phyloP scores from a whole-genome alignment of 2,888 invertebrate genomes.

The Lasioglossum marginatum region DNA sequence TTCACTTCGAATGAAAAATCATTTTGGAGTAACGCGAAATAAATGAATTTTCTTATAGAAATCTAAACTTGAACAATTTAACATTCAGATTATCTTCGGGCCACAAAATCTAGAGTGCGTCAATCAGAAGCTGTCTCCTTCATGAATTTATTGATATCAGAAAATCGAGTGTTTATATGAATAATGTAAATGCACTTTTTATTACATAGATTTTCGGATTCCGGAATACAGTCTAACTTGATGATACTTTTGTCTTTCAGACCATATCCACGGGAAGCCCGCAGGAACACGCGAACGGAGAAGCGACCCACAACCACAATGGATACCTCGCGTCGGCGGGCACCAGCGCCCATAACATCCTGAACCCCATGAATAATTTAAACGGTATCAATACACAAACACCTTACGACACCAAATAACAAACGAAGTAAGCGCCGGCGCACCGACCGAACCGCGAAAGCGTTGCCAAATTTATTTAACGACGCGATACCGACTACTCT shows the following conservation, averaged over 20 bases:
- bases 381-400: conserved; percentile 82
- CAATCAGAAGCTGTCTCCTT: too few species aligned
- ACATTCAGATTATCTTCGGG: too few species aligned
- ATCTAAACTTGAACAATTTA: too few species aligned
- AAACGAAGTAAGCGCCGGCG: conserved; percentile 78
- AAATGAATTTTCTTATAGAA: too few species aligned
- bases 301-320: conserved; percentile 81
- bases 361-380: conserved; percentile 82
- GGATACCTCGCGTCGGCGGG: conserved; percentile 81
- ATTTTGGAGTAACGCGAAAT: too few species aligned
- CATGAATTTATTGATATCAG: too few species aligned
- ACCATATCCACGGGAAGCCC: conserved; percentile 74
- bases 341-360: conserved; percentile 79
- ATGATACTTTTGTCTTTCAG: conserved; percentile 71
- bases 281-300: conserved; percentile 81
- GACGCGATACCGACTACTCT: conserved; percentile 50
- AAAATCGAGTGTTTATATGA: too few species aligned
- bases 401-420: conserved; percentile 83
- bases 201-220: background rate
- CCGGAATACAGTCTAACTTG: conserved; percentile 10
- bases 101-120: too few species aligned
- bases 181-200: too few species aligned
- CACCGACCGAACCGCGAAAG: conserved; percentile 64
- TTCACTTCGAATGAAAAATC: too few species aligned
- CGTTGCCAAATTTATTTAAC: conserved; percentile 66